Base-by-base conservation (phyloP, 2,113 vertebrate genomes). In the Oplegnathus fasciatus region DNA sequence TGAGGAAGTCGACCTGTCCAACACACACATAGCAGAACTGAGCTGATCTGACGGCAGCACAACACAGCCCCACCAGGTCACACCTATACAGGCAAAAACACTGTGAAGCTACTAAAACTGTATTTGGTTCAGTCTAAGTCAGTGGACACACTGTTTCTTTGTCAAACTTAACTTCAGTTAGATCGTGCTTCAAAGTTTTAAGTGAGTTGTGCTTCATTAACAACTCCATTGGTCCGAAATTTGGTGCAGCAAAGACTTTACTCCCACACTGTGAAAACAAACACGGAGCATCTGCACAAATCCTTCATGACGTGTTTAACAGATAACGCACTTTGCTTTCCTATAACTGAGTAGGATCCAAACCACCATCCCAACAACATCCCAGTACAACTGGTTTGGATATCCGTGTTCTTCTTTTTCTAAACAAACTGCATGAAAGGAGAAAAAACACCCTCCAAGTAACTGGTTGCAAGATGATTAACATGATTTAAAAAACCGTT, bases 1-100 rank as follows among this genome's bases (percentile, higher is more conserved):
- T 37, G 84, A 81, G 90, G 89, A 93, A 91, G 89, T 69, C 6
- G 34, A 85, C 71, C 32, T 65, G 71, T 91, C 92, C 91, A 93
- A 88, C 75, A 86, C 87, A 83, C 88, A 91, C 80, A 84, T n/a
- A 87, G 84, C 83, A 82, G 87, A 82, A 75, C 70, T 61, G 67
- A 90, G 64, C 86, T 54, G 60, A 80, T 55, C 78, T 83, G 88
- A 91, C 86, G 83, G 80, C 85, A 76, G 77, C 70, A 78, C 75
- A 71, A 73, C 82, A 75, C 52, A 24, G 2, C 54, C 62, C 20
- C 3, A 50, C 83, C 80, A 73, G 83, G 70, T 88, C 79, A 55
- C 75, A 84, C 85, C 68, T 60, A 24, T 20, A 57, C 57, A 60
- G 52, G 50, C 60, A 65, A 73, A 68, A 85, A 46, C 67, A 73